These are phyloP conservation scores for Rhopilema esculentum DNA, from an alignment of 30 jellyfish, hydroid and myxozoan species.

Conservation along the genomic window DNA sequence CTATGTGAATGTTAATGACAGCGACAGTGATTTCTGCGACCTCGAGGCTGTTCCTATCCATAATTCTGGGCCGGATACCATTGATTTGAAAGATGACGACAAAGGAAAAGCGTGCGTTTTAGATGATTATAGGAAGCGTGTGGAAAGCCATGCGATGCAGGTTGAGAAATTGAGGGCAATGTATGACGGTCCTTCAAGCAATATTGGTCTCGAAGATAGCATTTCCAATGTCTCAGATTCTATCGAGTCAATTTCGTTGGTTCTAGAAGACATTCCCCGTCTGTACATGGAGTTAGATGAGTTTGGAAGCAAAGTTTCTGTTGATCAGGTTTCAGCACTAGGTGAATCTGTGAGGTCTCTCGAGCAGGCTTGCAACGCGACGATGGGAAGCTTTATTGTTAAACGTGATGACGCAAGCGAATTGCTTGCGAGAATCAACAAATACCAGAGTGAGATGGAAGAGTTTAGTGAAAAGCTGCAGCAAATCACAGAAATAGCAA, in stretches of 20 bases:
- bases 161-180: slow-evolving; percentile 3
- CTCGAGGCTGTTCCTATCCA: neutral
- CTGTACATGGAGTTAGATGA: slow-evolving; percentile 24
- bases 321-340: slow-evolving; percentile 10
- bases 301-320: neutral
- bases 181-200: neutral
- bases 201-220: slow-evolving; percentile 21
- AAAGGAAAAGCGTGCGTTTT: neutral
- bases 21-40: neutral
- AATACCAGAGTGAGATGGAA: slow-evolving; percentile 17
- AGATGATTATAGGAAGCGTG: slow-evolving; percentile 2
- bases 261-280: slow-evolving; percentile 50
- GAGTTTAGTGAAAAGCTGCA: slow-evolving; percentile 7
- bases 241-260: slow-evolving; percentile 15
- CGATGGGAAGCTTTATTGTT: slow-evolving; percentile 26
- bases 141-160: slow-evolving; percentile 6
- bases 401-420: slow-evolving; percentile 3
- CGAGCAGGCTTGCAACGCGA: slow-evolving; percentile 20
- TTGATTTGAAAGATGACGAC: neutral
- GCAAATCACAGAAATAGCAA: neutral
- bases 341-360: slow-evolving; percentile 23
- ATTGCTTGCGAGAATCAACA: slow-evolving; percentile 4
- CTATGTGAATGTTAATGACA: neutral
- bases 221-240: slow-evolving; percentile 29
- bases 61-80: neutral